phyloP scores from a whole-genome alignment of 2,888 invertebrate species.

The Melanchra persicariae region DNA sequence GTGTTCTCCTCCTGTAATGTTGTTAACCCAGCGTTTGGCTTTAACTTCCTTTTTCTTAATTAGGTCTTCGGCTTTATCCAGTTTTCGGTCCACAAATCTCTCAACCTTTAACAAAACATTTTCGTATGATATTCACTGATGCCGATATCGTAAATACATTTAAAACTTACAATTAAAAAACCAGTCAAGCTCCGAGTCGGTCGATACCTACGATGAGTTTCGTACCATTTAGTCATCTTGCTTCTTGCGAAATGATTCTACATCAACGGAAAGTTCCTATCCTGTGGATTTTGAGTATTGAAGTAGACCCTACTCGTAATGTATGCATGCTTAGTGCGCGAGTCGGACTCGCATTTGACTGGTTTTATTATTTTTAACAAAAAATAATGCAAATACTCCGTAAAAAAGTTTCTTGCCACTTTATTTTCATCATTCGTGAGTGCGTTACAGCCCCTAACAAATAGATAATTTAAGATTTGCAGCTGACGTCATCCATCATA shows the following conservation, averaged over 20 bases:
- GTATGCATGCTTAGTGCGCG: neutral
- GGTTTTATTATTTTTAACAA: neutral
- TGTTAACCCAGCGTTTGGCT: conserved; percentile 94
- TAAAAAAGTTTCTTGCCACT: no score
- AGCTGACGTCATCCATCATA: no score
- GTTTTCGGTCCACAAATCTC: conserved; percentile 94
- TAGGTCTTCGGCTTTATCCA: conserved; percentile 94
- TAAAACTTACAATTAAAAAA: neutral
- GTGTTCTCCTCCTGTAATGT: conserved; percentile 92
- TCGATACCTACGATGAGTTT: neutral
- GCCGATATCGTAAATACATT: neutral
- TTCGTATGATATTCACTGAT: conserved; percentile 6
- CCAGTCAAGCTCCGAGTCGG: neutral
- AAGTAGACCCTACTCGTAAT: no score
- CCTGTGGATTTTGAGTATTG: no score
- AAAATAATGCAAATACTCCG: no score
- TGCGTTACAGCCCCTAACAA: no score
- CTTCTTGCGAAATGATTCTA: neutral
- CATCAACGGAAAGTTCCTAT: no score
- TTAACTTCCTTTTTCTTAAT: conserved; percentile 93
- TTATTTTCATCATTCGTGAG: no score
- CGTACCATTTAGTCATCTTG: neutral
- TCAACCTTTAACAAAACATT: conserved; percentile 92
- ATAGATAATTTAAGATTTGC: no score
- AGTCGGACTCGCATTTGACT: neutral